These are phyloP conservation scores for Nyctereutes procyonoides DNA, from an alignment of 2,113 vertebrate species.

Conservation along the genomic window DNA sequence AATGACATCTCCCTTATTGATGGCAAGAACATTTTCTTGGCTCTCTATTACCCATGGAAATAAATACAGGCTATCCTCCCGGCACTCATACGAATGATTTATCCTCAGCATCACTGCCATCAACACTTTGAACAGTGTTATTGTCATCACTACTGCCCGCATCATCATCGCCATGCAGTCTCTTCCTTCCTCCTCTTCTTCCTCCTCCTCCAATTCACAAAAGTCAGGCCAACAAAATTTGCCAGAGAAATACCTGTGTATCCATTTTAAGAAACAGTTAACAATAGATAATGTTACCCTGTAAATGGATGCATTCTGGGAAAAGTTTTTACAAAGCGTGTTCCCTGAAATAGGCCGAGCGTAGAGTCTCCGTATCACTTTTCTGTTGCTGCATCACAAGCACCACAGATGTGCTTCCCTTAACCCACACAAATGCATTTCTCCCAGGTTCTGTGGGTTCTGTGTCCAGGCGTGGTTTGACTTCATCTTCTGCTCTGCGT, in stretches of 20 bases:
- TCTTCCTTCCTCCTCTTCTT: neutral
- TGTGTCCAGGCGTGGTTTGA: neutral
- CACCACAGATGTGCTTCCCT: neutral
- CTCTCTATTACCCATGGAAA: neutral
- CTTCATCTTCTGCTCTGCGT: neutral
- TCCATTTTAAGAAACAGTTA: neutral
- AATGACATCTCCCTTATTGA: neutral
- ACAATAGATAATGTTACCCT: neutral
- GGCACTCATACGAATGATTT: neutral
- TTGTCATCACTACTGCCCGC: fast-evolving
- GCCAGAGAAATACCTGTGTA: neutral
- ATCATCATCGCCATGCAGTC: neutral
- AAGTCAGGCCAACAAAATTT: neutral
- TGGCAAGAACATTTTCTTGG: neutral
- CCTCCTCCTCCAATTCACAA: neutral
- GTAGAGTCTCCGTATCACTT: neutral
- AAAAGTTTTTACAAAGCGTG: neutral
- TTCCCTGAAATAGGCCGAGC: neutral
- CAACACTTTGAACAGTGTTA: neutral
- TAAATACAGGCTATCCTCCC: neutral
- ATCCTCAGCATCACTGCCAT: neutral
- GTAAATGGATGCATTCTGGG: neutral
- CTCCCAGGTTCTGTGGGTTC: neutral
- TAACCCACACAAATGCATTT: neutral
- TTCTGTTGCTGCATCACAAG: neutral